Conservation (phyloP, 2,113 vertebrate genomes). For the Silurus meridionalis region DNA sequence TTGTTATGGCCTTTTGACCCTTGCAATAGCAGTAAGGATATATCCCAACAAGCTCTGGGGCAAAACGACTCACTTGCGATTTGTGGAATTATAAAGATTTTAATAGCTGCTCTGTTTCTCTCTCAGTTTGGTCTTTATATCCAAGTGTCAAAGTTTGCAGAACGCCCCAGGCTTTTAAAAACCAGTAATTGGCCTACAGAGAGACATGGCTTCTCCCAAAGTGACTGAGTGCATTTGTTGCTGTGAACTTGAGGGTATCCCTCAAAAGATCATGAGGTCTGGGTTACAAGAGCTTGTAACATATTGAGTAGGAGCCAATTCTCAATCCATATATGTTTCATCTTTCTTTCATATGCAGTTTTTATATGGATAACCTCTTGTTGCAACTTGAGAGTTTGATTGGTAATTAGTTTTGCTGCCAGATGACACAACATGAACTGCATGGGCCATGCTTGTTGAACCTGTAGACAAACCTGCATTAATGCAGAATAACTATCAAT, state of each 20-base stretch:
- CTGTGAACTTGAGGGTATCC: conserved; percentile 77
- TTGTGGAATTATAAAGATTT: conserved; percentile 82
- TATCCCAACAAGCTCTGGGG: conserved; percentile 77
- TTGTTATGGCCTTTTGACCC: conserved; percentile 70
- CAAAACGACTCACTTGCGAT: conserved; percentile 81
- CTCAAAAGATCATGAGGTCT: conserved; percentile 73
- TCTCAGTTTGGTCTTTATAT: conserved; percentile 80
- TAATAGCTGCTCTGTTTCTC: conserved; percentile 79
- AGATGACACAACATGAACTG: conserved; percentile 65
- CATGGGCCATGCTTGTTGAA: conserved; percentile 59
- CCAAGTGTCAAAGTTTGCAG: conserved; percentile 80
- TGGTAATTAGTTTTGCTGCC: conserved; percentile 67
- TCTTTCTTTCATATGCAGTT: conserved; percentile 65
- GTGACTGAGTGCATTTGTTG: conserved; percentile 79
- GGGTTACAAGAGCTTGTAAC: conserved; percentile 71
- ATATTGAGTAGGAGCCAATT: conserved; percentile 71
- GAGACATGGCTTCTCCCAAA: conserved; percentile 71
- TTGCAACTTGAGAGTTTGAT: conserved; percentile 66
- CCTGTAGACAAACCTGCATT: conserved; percentile 58
- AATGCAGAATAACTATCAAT: conserved; percentile 62
- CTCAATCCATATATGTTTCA: conserved; percentile 59
- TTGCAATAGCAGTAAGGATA: conserved; percentile 73
- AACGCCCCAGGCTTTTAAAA: conserved; percentile 75
- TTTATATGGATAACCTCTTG: conserved; percentile 66
- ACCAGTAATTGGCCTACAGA: conserved; percentile 82